Base-by-base conservation (phyloP, 2,113 vertebrate species). In the Heterochromis multidens region DNA sequence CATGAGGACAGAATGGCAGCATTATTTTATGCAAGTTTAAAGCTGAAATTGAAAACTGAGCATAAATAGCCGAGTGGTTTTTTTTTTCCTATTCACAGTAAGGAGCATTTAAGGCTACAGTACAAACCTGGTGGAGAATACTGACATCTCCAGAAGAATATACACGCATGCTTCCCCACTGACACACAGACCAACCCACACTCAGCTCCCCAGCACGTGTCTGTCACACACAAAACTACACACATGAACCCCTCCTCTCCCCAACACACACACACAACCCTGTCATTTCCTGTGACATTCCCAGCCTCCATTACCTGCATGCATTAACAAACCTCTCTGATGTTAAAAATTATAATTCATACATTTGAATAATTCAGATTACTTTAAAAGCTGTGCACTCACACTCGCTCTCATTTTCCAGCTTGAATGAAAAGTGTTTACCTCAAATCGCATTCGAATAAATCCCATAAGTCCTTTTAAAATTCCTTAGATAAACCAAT, bases 321-420 rank as follows among this genome's bases (percentile, higher is more conserved):
- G 88, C 84, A 93, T 95, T 93, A 93, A 90, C 88, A 40, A 89
- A 82, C 84, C 65, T 33, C 88, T 91, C 84, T 92, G 90, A 93
- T 91, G 89, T 93, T 93, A 86, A 92, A 89, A 95, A 91, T 94
- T 92, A 94, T 90, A 92, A 93, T 93, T 90, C 91, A 87, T 74
- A 91, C 65, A 92, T 94, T 93, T 95, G 87, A 94, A 93, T 95
- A 93, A 95, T 94, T 95, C 90, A 91, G 87, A 95, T 91, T 85
- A 91, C 92, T 94, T 91, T 93, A 92, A 94, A 95, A 93, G 93
- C 93, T 77, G 81, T 89, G 84, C 91, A 83, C 90, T 91, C 85
- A 81, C 84, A 89, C 87, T 84, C 85, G 82, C 59, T 61, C 57
- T 86, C 77, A 84, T 74, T 89, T 93, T 82, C 61, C 63, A 88